phyloP scores from a whole-genome alignment of 2,888 invertebrate species.

The Mactromeris polynyma region DNA sequence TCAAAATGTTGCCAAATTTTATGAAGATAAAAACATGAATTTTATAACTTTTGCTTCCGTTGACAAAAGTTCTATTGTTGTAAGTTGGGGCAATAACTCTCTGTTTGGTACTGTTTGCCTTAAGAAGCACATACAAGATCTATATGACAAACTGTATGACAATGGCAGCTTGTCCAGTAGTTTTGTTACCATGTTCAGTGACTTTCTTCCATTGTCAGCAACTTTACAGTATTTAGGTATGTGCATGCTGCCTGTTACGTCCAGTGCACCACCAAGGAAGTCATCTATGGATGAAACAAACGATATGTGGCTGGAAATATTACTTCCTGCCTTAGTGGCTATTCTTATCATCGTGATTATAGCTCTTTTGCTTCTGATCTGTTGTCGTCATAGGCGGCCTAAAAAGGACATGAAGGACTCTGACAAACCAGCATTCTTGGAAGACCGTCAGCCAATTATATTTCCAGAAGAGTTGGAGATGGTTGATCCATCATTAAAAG shows the following conservation, averaged over 20 bases:
- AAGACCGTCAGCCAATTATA: constrained; percentile 80
- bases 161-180: constrained; percentile 49
- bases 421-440: constrained; percentile 77
- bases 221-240: constrained; percentile 52
- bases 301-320: constrained; percentile 69
- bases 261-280: constrained; percentile 38
- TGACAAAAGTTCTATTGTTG: constrained; percentile 50
- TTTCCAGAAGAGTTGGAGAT: constrained; percentile 80
- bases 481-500: constrained; percentile 73
- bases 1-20: constrained; percentile 48
- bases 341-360: constrained; percentile 65
- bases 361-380: constrained; percentile 64
- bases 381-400: constrained; percentile 64
- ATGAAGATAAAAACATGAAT: constrained; percentile 50
- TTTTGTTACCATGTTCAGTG: constrained; percentile 43
- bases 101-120: constrained; percentile 56
- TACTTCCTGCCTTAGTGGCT: constrained; percentile 69
- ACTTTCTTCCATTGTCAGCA: constrained; percentile 39
- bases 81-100: constrained; percentile 65
- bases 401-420: constrained; percentile 66
- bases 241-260: constrained; percentile 54
- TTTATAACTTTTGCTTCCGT: constrained; percentile 59
- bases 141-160: constrained; percentile 52
- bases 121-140: constrained; percentile 44
- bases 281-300: constrained; percentile 48